phyloP scores from a whole-genome alignment of 2,113 vertebrate species.

The Peucedramus taeniatus region DNA sequence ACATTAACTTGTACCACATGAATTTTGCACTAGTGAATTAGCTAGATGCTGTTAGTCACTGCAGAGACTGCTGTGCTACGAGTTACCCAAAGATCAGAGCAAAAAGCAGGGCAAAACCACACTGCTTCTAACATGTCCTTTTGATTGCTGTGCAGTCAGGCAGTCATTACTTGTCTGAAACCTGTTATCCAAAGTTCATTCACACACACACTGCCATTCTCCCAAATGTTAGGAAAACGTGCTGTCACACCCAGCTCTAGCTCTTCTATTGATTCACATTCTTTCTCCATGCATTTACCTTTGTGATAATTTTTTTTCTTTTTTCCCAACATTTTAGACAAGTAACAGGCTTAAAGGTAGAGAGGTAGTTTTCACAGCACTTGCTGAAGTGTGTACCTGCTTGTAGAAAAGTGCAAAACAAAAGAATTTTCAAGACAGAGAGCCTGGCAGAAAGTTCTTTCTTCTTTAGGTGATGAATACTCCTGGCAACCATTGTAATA shows the following conservation, averaged over 20 bases:
- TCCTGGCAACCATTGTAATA: neutral
- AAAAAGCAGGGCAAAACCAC: neutral
- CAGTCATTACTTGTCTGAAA: neutral
- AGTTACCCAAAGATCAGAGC: neutral
- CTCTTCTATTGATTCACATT: conserved; percentile 15
- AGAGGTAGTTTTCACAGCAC: neutral
- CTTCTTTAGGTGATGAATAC: neutral
- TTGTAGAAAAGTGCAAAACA: neutral
- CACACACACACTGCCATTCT: neutral
- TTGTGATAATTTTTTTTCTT: neutral
- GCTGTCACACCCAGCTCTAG: neutral
- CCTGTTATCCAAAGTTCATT: neutral
- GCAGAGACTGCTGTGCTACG: neutral
- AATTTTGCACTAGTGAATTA: conserved; percentile 29
- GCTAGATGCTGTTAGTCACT: neutral
- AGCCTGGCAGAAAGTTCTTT: neutral
- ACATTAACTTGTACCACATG: neutral
- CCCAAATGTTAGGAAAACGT: neutral
- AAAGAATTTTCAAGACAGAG: neutral
- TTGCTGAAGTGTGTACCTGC: neutral
- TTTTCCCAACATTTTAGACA: neutral
- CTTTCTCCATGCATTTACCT: conserved; percentile 27
- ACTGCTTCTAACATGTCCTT: neutral
- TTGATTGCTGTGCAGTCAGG: neutral
- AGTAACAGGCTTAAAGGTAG: neutral